Evolutionary conservation across 2,113 vertebrate genomes (phyloP), one percentile per base, ranked within the genome.

Genomic region (Halcyon malimbica): DNA sequence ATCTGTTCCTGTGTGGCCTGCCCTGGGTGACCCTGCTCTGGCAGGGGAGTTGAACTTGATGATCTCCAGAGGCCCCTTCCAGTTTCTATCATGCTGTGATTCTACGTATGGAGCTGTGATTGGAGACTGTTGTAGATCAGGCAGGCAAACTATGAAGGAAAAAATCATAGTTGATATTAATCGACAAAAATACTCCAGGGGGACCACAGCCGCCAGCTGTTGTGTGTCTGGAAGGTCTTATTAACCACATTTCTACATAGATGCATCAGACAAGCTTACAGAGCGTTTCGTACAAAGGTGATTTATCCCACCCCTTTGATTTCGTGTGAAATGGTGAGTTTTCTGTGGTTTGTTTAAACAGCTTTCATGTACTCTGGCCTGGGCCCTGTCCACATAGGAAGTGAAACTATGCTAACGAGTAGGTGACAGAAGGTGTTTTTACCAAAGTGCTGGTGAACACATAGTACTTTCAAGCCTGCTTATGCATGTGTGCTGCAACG

Each of bases 111-210:
- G 50, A 51, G 25, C 59, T 37, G 60, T 2, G 0, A 4, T 42
- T 0, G 0, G 54, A 15, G 15, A 9, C 31, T 74, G 6, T 23
- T 57, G 10, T 11, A 8, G 0, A 0, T 31, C 42, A 64, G n/a
- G 25, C 12, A 24, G 24, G 21, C 33, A 39, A 16, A 69, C 3
- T 5, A 1, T 5, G 11, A 44, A 81, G 44, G 15, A 60, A 78
- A 39, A 46, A 67, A 13, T 12, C 5, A 2, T 20, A 31, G 10
- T 54, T 68, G 2, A 0, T 41, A 8, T 57, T 41, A n/a, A 19
- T 16, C 3, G 25, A 50, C 29, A 14, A 60, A 39, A 39, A 10
- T 35, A 6, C 4, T 60, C 71, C 13, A 33, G 10, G 19, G 7
- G 91, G 50, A 5, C 29, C 16, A 7, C 29, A 1, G 42, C 8